phyloP scores from a whole-genome alignment of 1,140 invertebrate species.

The Drosophila repleta region DNA sequence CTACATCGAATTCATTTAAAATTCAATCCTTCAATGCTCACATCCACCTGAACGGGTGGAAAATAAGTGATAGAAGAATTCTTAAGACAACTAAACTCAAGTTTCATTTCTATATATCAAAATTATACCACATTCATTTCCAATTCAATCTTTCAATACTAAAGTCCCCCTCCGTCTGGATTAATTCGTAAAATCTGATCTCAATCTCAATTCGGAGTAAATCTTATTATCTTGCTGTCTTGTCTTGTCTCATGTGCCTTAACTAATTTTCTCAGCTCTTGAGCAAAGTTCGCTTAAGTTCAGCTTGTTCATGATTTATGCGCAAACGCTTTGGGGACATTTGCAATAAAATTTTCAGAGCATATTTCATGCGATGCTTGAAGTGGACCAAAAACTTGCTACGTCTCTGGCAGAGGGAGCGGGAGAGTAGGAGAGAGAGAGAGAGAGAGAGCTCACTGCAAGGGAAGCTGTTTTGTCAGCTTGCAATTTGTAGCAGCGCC shows the following conservation, averaged over 20 bases:
- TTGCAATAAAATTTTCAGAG: slow-evolving; percentile 41
- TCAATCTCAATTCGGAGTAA: neutral
- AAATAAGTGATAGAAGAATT: neutral
- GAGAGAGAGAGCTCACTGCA: neutral
- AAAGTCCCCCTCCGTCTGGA: too few relatives aligned
- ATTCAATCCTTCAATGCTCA: too few relatives aligned
- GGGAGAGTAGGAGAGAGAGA: neutral
- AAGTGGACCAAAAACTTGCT: slow-evolving; percentile 36
- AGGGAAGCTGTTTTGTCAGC: slow-evolving; percentile 7
- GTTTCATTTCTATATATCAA: too few relatives aligned
- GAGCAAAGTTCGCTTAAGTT: neutral
- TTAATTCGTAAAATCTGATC: too few relatives aligned
- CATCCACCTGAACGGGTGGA: neutral
- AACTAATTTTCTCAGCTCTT: neutral
- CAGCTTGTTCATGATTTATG: slow-evolving; percentile 34
- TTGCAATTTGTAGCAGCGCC: slow-evolving; percentile 56
- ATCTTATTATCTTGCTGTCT: neutral
- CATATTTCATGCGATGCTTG: slow-evolving; percentile 43
- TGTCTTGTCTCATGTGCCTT: neutral
- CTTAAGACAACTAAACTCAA: too few relatives aligned
- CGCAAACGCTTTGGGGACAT: slow-evolving; percentile 34
- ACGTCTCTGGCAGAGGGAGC: neutral
- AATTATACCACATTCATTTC: too few relatives aligned
- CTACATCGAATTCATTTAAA: too few relatives aligned
- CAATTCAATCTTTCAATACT: too few relatives aligned